Evolutionary conservation across 2,113 vertebrate genomes (phyloP).

Genomic region (Cynoglossus semilaevis): DNA sequence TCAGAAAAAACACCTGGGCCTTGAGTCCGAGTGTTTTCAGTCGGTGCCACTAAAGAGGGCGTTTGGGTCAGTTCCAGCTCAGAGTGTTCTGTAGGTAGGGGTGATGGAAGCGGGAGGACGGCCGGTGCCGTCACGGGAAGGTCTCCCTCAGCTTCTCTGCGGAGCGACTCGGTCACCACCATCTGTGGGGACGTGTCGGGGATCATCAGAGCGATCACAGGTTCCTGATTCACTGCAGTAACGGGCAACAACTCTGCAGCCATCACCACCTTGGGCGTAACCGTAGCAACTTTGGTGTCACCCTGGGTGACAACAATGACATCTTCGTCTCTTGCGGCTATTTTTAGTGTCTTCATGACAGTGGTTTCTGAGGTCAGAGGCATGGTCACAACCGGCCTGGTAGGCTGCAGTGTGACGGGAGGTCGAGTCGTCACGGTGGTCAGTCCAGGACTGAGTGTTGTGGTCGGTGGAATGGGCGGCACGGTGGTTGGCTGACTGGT

Average conservation of each 20-base stretch:
- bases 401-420: conserved; percentile 19
- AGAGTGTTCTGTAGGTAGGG: conserved; percentile 48
- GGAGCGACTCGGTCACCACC: conserved; percentile 47
- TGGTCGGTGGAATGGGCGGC: conserved; percentile 16
- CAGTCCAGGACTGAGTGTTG: neutral
- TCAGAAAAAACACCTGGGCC: conserved; percentile 59
- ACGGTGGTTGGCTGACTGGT: conserved; percentile 30
- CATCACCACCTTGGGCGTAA: conserved; percentile 20
- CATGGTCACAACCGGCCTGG: neutral
- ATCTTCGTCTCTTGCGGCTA: conserved; percentile 12
- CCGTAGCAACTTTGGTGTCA: neutral
- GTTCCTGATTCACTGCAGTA: conserved; percentile 41
- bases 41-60: conserved; percentile 26
- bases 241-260: conserved; percentile 28
- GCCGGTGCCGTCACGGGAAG: conserved; percentile 47
- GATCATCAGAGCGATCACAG: conserved; percentile 46
- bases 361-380: conserved; percentile 13
- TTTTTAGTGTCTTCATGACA: conserved; percentile 15
- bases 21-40: conserved; percentile 29
- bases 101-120: conserved; percentile 55
- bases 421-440: conserved; percentile 11
- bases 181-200: conserved; percentile 38
- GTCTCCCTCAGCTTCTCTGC: conserved; percentile 38
- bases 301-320: conserved; percentile 22
- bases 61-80: conserved; percentile 56